Evolutionary conservation across 2,888 invertebrate genomes (phyloP).

Genomic region (Stratiomys singularior): DNA sequence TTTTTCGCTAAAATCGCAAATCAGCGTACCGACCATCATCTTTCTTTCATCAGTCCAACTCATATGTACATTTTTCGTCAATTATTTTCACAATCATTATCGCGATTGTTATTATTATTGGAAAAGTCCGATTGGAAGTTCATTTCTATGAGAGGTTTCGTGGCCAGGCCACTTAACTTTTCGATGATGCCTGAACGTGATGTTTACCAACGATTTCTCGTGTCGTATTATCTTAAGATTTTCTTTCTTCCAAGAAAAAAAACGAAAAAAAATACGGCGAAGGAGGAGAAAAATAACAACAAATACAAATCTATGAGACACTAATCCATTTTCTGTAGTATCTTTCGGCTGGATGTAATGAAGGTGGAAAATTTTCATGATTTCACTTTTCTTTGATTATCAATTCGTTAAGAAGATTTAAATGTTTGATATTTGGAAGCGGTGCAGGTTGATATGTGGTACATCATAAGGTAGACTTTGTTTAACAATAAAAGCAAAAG

Average conservation of each 20-base stretch:
- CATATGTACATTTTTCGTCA: constrained; percentile 5
- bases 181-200: not conserved
- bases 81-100: not conserved
- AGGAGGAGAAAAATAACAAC: no score
- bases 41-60: not conserved
- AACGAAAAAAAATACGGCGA: no score
- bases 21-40: not conserved
- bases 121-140: constrained; percentile 7
- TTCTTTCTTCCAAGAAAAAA: no score
- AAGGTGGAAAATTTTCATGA: constrained; percentile 1
- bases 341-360: not conserved
- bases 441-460: not conserved
- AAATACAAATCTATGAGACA: constrained; percentile 11
- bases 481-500: not conserved
- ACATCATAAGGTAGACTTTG: not conserved
- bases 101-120: not conserved
- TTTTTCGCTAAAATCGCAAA: not conserved
- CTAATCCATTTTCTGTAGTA: constrained; percentile 9
- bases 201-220: not conserved
- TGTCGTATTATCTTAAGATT: not conserved
- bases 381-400: constrained; percentile 22
- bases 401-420: constrained; percentile 24
- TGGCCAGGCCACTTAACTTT: not conserved
- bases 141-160: not conserved
- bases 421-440: not conserved